These are phyloP conservation scores for Plusia festucae DNA, from an alignment of 2,888 invertebrate genomes.

Conservation along the genomic window DNA sequence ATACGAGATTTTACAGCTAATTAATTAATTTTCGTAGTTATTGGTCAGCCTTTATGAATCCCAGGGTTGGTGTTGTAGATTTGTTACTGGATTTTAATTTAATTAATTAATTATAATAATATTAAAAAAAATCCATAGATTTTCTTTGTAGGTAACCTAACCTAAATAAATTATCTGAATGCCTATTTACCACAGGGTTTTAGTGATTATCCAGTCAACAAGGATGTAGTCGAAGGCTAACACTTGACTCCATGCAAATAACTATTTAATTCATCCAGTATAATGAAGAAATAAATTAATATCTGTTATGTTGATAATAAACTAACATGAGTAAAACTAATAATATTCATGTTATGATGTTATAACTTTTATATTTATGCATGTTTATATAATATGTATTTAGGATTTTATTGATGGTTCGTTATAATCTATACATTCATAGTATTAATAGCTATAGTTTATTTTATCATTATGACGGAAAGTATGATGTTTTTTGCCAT, in stretches of 20 bases:
- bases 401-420: background rate
- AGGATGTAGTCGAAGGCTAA: conserved; percentile 1
- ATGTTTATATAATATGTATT: background rate
- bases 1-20: too few relatives aligned
- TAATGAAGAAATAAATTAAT: conserved; percentile 2
- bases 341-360: background rate
- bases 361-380: background rate
- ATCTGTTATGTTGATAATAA: background rate
- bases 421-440: background rate
- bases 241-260: conserved; percentile 4
- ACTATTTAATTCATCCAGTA: background rate
- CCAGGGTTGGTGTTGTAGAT: too few relatives aligned
- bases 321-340: conserved; percentile 1
- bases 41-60: too few relatives aligned
- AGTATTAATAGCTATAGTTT: background rate
- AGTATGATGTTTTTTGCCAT: too few relatives aligned
- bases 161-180: too few relatives aligned
- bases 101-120: too few relatives aligned
- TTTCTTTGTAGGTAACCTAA: too few relatives aligned
- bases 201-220: background rate
- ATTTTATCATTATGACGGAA: too few relatives aligned
- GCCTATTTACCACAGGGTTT: background rate
- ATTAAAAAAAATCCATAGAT: too few relatives aligned
- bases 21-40: too few relatives aligned
- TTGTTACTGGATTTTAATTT: too few relatives aligned